A percentile compares a stretch with the other conserved stretches of the same genome.
phyloP scores from a whole-genome alignment of 2,797 vertebrate genomes.

The Sciurus carolinensis region DNA sequence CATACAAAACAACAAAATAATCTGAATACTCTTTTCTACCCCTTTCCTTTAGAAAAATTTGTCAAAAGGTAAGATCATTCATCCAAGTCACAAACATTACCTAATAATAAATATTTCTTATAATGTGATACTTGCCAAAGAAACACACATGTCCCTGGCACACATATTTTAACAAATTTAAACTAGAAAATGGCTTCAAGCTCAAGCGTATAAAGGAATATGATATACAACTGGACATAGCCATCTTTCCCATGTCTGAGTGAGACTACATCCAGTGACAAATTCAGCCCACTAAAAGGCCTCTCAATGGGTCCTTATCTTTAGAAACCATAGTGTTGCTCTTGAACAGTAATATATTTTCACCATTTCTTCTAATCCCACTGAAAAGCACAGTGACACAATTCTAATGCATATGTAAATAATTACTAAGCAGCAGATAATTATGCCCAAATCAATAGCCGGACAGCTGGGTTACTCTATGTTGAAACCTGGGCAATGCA shows the following conservation, averaged over 20 bases:
- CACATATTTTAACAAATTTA: background rate
- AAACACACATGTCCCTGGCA: background rate
- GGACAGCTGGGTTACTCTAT: conserved; percentile 86
- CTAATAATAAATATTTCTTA: conserved; percentile 42
- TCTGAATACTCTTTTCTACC: background rate
- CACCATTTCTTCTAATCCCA: conserved; percentile 71
- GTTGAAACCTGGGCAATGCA: conserved; percentile 88
- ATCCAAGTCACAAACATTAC: background rate
- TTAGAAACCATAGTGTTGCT: conserved; percentile 59
- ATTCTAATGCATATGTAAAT: conserved; percentile 86
- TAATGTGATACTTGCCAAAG: background rate
- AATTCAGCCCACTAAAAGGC: background rate
- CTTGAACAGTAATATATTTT: conserved; percentile 66
- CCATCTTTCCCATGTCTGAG: background rate
- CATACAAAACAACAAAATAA: too few species aligned
- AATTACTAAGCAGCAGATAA: conserved; percentile 89
- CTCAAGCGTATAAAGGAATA: background rate
- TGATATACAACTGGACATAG: background rate
- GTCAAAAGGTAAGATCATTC: background rate
- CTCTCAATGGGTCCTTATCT: conserved; percentile 62
- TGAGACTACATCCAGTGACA: background rate
- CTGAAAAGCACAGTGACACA: conserved; percentile 76
- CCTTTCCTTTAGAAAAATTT: conserved; percentile 24
- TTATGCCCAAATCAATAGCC: conserved; percentile 89
- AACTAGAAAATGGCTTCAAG: background rate